Base-by-base conservation (phyloP, 1,140 invertebrate genomes). In the Laodelphax striatellus region DNA sequence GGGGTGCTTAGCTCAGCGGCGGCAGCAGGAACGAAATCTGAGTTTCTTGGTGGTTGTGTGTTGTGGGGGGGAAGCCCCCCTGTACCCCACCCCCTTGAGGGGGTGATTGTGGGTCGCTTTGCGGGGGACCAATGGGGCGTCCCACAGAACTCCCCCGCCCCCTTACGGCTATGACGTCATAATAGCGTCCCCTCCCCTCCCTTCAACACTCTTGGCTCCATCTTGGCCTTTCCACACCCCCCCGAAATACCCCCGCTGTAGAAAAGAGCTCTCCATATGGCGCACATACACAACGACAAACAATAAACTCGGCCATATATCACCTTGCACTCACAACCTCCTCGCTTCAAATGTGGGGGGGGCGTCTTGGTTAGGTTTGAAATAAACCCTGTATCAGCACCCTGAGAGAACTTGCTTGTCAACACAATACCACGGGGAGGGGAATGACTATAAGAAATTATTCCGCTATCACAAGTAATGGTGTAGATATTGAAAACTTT, bases 61-160 rank as follows among this genome's bases (percentile, higher is more conserved):
- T 28, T 28, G 22, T 1, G 58, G 22, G 52, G 22, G 64, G 55
- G 61, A 53, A 54, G 61, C 34, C 34, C 34, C 34, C 11, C n/a
- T n/a, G n/a, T n/a, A n/a, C n/a, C n/a, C n/a, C n/a, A n/a, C 28
- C 28, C 34, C 11, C 10, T 38, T 38, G 34, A 13, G 10, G 34
- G 34, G 34, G 11, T 38, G 34, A 38, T 60, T 53, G 62, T 57
- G 64, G 57, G 64, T 55, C 54, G 64, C 64, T 63, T 65, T 67
- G 66, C 62, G 66, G 66, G 61, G 65, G 62, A 64, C 66, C 66
- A 67, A 67, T 67, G 66, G 60, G 66, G 66, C 59, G 63, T 60
- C 61, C 65, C 66, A 60, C 63, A 64, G 55, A 57, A 55, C 57
- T 56, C 50, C 55, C 60, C 21, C 50, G 41, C 22, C 55, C 43